Percentiles rank a stretch among this genome's conserved stretches.
These are phyloP conservation scores for Drosophila kikkawai DNA, from an alignment of 1,140 invertebrate genomes.

Conservation along the genomic window DNA sequence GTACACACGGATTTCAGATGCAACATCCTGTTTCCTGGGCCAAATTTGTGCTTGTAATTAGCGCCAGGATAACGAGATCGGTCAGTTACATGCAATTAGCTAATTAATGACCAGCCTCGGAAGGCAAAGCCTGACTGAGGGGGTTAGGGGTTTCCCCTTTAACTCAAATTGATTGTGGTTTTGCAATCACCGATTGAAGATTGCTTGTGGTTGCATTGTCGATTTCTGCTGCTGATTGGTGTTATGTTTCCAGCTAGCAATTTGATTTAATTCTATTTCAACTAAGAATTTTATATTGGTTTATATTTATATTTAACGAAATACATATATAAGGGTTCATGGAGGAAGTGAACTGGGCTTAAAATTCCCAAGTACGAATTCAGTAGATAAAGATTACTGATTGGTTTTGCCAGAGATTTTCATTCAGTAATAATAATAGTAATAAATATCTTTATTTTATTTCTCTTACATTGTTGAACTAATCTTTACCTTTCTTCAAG, in stretches of 20 bases:
- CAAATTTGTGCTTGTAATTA: conserved; percentile 27
- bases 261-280: not conserved
- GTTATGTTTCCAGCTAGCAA: not conserved
- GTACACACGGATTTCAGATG: conserved; percentile 3
- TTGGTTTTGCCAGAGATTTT: not conserved
- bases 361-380: not conserved
- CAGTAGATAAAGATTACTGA: not conserved
- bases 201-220: conserved; percentile 9
- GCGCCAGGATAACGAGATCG: conserved; percentile 20
- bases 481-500: not conserved
- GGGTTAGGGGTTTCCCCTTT: not conserved
- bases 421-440: not conserved
- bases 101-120: conserved; percentile 30
- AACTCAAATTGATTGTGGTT: conserved; percentile 27
- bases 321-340: not conserved
- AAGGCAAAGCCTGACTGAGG: not conserved
- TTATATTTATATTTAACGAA: not conserved
- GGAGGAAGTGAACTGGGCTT: too few relatives aligned
- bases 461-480: not conserved
- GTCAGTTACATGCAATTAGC: conserved; percentile 45
- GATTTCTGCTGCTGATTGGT: not conserved
- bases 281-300: not conserved
- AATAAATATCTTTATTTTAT: not conserved
- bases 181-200: conserved; percentile 18
- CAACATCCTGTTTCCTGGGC: conserved; percentile 12